Base-by-base conservation (phyloP, 2,797 vertebrate genomes). In the Molossus molossus region DNA sequence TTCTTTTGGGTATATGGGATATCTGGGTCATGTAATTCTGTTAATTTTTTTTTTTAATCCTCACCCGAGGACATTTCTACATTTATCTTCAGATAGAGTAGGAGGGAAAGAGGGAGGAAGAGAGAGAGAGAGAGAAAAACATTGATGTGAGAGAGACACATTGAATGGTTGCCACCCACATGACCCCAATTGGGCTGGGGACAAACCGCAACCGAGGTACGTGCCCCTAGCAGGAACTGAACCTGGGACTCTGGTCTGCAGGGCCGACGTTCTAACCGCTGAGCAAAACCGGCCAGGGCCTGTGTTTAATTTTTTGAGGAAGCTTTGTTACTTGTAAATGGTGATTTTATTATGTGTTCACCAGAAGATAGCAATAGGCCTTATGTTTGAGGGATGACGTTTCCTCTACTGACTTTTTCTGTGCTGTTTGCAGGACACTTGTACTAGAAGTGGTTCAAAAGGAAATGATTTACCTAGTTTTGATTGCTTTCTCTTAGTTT, bases 391-490 rank as follows among this genome's bases (percentile, higher is more conserved):
- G 27, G 37, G n/a, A 37, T 92, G 27, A 40, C 89, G 25, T 48
- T 87, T 92, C 13, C 25, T 90, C 18, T 75, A 1, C 18, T 90
- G 65, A 81, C 57, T 86, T 85, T 84, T 69, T 29, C 21, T 87
- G 2, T 79, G n/a, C 58, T 80, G 33, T 82, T 90, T 9, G 12
- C 53, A 69, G 79, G 81, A 82, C 12, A 83, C 29, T 92, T 90
- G 11, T 27, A 57, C 15, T 96, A 70, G 72, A 76, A 91, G 69
- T 75, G 50, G 81, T 91, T 96, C 13, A 91, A 48, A 84, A 88
- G 82, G 77, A 93, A 92, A 65, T 90, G 29, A 84, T 88, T 95
- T 94, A 83, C 55, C 87, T 33, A 55, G 23, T 88, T 88, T 93
- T 95, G 65, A 72, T 53, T 33, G 29, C 69, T 90, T 17, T 87